These are phyloP conservation scores for Epinephelus awoara DNA, from an alignment of 2,797 vertebrate species.

Conservation along the genomic window DNA sequence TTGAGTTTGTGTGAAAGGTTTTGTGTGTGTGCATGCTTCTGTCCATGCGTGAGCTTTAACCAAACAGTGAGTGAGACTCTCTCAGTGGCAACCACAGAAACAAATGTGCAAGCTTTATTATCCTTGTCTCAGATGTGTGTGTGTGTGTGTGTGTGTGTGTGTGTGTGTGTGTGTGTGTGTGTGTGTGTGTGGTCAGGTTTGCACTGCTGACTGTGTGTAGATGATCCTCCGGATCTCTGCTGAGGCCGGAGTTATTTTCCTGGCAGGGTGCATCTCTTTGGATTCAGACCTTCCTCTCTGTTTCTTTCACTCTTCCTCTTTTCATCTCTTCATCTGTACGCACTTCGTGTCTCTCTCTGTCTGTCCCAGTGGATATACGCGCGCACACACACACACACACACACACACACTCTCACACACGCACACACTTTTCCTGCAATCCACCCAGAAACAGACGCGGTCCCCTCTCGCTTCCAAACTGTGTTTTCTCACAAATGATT, in stretches of 20 bases:
- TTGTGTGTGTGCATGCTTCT: neutral
- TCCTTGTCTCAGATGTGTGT: neutral
- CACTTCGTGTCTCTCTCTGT: neutral
- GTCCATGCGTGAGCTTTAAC: neutral
- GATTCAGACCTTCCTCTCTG: conserved; percentile 31
- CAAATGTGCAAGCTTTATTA: conserved; percentile 4
- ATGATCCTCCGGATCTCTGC: conserved; percentile 44
- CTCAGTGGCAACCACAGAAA: neutral
- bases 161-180: conserved; percentile 21
- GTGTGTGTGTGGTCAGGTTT: conserved; percentile 33
- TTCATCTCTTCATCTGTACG: conserved; percentile 20
- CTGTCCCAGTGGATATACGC: neutral
- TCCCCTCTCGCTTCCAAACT: conserved; percentile 22
- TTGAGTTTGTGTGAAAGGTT: neutral
- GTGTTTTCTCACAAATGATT: conserved; percentile 47
- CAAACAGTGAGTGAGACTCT: neutral
- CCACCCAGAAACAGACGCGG: conserved; percentile 13
- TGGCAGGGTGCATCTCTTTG: conserved; percentile 32
- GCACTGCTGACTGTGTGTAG: conserved; percentile 30
- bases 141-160: conserved; percentile 21
- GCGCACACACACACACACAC: too few species aligned
- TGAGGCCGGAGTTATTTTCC: conserved; percentile 41
- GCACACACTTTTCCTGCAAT: conserved; percentile 17
- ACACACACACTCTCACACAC: neutral
- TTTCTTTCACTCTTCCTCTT: conserved; percentile 26